A percentile compares a stretch with the other conserved stretches of the same genome.
These are phyloP conservation scores for Aix galericulata DNA, from an alignment of 2,113 vertebrate genomes.

Conservation along the genomic window DNA sequence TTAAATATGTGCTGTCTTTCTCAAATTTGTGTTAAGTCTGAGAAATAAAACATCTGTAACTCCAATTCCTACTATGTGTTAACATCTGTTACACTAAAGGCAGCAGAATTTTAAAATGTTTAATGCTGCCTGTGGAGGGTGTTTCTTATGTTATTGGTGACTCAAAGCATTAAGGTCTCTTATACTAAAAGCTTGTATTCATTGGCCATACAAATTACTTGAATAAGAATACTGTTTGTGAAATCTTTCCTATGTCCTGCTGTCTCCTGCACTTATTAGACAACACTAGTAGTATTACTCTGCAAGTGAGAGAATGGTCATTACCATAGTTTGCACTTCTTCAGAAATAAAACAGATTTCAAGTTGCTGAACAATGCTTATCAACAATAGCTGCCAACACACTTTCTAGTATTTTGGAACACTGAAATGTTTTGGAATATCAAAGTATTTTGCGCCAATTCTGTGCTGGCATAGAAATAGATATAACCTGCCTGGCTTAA, in stretches of 20 bases:
- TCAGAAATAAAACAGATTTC: neutral
- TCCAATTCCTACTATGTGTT: neutral
- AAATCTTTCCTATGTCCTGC: neutral
- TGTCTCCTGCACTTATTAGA: neutral
- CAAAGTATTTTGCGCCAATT: neutral
- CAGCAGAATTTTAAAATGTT: neutral
- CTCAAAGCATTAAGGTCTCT: neutral
- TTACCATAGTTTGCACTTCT: neutral
- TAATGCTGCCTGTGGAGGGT: neutral
- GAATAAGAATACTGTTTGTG: neutral
- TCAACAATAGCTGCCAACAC: neutral
- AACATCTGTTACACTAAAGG: neutral
- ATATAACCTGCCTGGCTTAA: neutral
- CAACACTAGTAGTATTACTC: neutral
- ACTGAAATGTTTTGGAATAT: neutral
- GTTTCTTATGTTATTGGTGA: neutral
- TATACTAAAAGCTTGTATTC: neutral
- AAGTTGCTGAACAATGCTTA: neutral
- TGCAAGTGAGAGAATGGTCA: neutral
- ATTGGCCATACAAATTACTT: neutral
- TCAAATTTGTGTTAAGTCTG: neutral
- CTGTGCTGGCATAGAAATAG: neutral
- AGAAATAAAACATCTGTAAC: neutral
- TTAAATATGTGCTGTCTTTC: neutral
- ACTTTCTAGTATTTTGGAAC: neutral